Evolutionary conservation across 2,113 vertebrate species (phyloP), one percentile per base, ranked within the genome.

Genomic region (Muntiacus muntjak): DNA sequence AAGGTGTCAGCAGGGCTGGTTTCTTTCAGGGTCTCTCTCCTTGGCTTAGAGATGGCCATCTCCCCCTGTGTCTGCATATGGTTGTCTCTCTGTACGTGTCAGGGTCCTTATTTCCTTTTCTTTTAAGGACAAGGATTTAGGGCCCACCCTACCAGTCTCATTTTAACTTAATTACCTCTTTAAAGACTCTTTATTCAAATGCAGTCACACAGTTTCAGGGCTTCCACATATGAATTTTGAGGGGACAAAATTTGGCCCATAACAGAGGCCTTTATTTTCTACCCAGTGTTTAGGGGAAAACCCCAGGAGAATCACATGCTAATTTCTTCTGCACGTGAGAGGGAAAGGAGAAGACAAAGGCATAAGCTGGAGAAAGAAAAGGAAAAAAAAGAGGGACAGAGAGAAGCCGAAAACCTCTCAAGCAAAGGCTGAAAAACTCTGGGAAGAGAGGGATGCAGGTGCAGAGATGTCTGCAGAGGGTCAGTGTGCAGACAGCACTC

Each of bases 131-230:
- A 6, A 10, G 40, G 28, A 47, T 52, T 82, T 74, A 87, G 45
- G 7, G 0, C 14, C 17, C 8, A 28, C 10, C 14, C 14, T 33
- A 26, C 26, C 0, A 1, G 5, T 25, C 28, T 71, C 25, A 0
- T 64, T 76, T 84, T 84, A 95, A 57, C 19, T 60, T 71, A 23
- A 19, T 58, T 26, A 12, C 6, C 11, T 55, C 57, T 92, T 52
- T 54, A 47, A 92, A 71, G 43, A 25, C 23, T 33, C 43, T 30
- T 0, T 67, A 8, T 50, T n/a, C 57, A 71, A 87, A 60, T 33
- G 82, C 6, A 89, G 33, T 43, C 57, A 26, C 33, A 57, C 7
- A 8, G 33, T 67, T 87, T 67, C 83, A 17, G 19, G 21, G 17
- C 14, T 88, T 55, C 57, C 21, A 45, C 3, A 10, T 16, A 7